Evolutionary conservation across 2,888 invertebrate genomes (phyloP).

Genomic region (Cheilosia grossa): DNA sequence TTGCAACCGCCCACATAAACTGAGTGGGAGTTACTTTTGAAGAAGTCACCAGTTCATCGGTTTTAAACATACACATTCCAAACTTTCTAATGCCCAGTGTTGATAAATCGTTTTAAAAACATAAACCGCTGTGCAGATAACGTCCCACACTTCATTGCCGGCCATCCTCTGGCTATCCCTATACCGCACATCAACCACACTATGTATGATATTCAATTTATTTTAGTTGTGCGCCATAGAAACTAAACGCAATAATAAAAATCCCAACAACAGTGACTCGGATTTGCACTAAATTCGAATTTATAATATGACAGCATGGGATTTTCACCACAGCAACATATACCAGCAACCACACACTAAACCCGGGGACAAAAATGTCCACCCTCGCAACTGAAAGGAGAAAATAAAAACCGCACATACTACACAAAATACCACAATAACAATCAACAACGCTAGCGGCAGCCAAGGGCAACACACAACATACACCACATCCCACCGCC

Average conservation of each 20-base stretch:
- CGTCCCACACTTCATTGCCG: too few relatives aligned
- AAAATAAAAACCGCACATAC: conserved; percentile 55
- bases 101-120: too few relatives aligned
- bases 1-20: too few relatives aligned
- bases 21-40: too few relatives aligned
- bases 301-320: conserved; percentile 69
- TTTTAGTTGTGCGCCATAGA: conserved; percentile 16
- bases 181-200: background rate
- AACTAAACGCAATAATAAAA: conserved; percentile 59
- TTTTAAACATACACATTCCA: too few relatives aligned
- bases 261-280: conserved; percentile 55
- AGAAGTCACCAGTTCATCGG: too few relatives aligned
- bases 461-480: conserved; percentile 16
- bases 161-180: too few relatives aligned
- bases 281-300: conserved; percentile 74
- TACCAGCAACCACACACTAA: conserved; percentile 33
- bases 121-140: too few relatives aligned
- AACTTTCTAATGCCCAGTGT: too few relatives aligned
- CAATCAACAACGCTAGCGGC: conserved; percentile 65
- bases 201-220: conserved; percentile 9
- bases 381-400: conserved; percentile 12
- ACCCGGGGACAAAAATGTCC: conserved; percentile 30
- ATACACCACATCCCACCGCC: conserved; percentile 7
- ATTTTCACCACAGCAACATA: conserved; percentile 21
- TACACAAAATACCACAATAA: conserved; percentile 59